Evolutionary conservation across 2,888 invertebrate species (phyloP), one percentile per base, ranked within the genome.

Genomic region (Orthosia gothica): DNA sequence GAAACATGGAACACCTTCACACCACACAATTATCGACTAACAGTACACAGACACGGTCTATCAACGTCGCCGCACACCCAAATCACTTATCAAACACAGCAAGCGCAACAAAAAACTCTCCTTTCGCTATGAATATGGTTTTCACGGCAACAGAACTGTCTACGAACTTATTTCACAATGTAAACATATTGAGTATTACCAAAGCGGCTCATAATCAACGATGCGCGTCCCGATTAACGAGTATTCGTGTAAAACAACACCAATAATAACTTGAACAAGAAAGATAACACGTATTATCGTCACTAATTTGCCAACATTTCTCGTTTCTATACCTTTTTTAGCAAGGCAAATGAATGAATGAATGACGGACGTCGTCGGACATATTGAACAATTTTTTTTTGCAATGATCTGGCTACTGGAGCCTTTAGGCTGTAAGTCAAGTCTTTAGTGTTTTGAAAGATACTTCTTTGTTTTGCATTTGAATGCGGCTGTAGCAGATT

Each of bases 241-340:
- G 70, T 83, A 85, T 87, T 84, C 74, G 75, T 65, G 71, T 79
- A 79, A 88, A 88, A 85, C 76, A 81, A 86, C 79, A 83, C 79
- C 76, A 89, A 89, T 87, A 86, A 88, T 89, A 86, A 83, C 81
- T 89, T 87, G 81, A 90, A 91, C 89, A 87, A 89, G 91, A 92
- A 92, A 90, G 91, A 91, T 93, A 94, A 91, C 94, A 94, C 94
- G 93, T 94, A 94, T 92, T 92, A 92, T 92, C 93, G 91, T 89
- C 91, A 91, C 84, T 91, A 95, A 94, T 94, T 95, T 94, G 95
- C 96, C 95, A 96, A 96, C 94, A 95, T 94, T 95, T 95, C 93
- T 94, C 90, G 91, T 92, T 94, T 92, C 92, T 91, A 86, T 90
- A 90, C 92, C 93, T 94, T 95, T 94, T 95, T 94, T 93, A 93